Conservation (phyloP, 2,888 invertebrate species). For the Andricus curvator region DNA sequence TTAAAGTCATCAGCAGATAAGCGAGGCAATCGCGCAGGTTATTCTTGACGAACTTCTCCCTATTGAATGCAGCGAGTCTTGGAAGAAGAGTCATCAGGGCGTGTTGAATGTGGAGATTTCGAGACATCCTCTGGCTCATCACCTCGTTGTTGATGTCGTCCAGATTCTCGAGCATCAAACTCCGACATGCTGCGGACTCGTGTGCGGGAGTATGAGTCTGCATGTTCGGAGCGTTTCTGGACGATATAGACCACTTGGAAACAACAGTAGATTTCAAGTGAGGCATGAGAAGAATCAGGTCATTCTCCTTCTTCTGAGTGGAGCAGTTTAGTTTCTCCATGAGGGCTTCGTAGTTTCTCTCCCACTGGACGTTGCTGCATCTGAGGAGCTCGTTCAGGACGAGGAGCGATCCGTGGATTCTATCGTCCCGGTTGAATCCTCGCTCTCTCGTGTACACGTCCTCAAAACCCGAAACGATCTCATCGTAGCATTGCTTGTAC, state of each 20-base stretch:
- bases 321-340: constrained; percentile 82
- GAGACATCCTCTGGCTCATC: constrained; percentile 87
- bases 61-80: constrained; percentile 95
- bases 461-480: constrained; percentile 90
- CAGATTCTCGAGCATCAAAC: constrained; percentile 90
- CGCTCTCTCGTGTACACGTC: constrained; percentile 84
- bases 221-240: constrained; percentile 63
- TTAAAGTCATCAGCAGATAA: constrained; percentile 87
- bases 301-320: constrained; percentile 76
- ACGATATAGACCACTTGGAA: constrained; percentile 76
- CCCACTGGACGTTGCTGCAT: constrained; percentile 94
- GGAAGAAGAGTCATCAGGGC: constrained; percentile 93
- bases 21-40: constrained; percentile 88
- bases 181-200: constrained; percentile 93
- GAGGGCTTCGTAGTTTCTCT: constrained; percentile 87
- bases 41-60: constrained; percentile 87
- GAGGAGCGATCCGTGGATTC: constrained; percentile 94
- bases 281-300: constrained; percentile 82
- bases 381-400: constrained; percentile 96
- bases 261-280: constrained; percentile 82
- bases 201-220: constrained; percentile 80
- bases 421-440: constrained; percentile 91
- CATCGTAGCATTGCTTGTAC: constrained; percentile 96
- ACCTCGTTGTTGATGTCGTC: constrained; percentile 89
- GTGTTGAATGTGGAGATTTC: constrained; percentile 91